Percentiles rank a stretch among this genome's conserved stretches.
Evolutionary conservation across 2,797 vertebrate species (phyloP).

Genomic region (Macropodus opercularis): DNA sequence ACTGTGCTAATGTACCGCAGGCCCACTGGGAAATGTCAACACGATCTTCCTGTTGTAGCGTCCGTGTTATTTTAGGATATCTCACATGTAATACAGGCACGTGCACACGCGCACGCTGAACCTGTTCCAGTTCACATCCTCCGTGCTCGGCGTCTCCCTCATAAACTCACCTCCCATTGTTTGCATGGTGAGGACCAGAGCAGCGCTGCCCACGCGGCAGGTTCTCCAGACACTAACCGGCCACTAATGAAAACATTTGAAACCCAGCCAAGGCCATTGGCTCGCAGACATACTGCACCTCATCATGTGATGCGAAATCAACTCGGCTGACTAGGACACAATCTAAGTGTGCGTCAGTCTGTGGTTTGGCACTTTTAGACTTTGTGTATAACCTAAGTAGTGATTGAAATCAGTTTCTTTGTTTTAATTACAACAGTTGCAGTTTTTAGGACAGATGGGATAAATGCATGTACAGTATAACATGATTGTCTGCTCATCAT

Average conservation of each 20-base stretch:
- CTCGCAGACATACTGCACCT: slow-evolving; percentile 58
- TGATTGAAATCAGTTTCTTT: no score
- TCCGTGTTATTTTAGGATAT: slow-evolving; percentile 69
- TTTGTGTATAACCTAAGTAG: no score
- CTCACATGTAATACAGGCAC: slow-evolving; percentile 23
- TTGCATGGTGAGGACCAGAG: slow-evolving; percentile 55
- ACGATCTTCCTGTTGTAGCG: slow-evolving; percentile 58
- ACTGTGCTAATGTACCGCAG: slow-evolving; percentile 51
- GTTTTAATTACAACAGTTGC: no score
- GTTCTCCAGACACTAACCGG: slow-evolving; percentile 73
- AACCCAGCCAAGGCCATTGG: slow-evolving; percentile 69
- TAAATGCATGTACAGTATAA: no score
- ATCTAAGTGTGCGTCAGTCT: no score
- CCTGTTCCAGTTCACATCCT: slow-evolving; percentile 64
- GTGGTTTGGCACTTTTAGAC: no score
- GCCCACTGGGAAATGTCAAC: slow-evolving; percentile 71
- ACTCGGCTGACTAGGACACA: no score
- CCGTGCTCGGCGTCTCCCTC: slow-evolving; percentile 59
- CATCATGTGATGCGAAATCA: slow-evolving; percentile 71
- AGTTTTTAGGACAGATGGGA: no score
- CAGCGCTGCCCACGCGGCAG: slow-evolving; percentile 65
- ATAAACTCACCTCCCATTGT: slow-evolving; percentile 73
- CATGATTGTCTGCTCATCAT: no score
- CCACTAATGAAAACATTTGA: slow-evolving; percentile 79
- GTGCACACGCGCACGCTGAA: slow-evolving; percentile 26